These are phyloP conservation scores for Tenthredo mesomela DNA, from an alignment of 2,888 invertebrate species.

Conservation along the genomic window DNA sequence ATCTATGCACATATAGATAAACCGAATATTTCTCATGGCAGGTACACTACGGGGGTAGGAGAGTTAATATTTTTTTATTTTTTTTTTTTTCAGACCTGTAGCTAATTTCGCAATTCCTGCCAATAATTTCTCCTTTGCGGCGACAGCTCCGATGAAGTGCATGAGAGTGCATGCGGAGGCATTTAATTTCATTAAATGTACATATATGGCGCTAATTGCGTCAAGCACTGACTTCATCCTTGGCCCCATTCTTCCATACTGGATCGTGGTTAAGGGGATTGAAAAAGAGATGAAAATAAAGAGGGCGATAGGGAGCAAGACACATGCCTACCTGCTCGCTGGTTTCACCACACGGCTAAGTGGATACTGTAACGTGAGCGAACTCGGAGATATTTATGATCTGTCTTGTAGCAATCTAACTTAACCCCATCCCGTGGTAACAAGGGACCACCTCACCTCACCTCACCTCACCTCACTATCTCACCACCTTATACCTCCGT, in stretches of 20 bases:
- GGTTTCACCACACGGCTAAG: slow-evolving; percentile 46
- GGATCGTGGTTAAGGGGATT: neutral
- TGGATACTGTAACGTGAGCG: slow-evolving; percentile 49
- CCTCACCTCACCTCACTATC: slow-evolving; percentile 46
- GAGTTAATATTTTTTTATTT: neutral
- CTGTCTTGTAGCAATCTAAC: slow-evolving; percentile 66
- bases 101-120: neutral
- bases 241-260: slow-evolving; percentile 1
- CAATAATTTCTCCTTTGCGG: slow-evolving; percentile 17
- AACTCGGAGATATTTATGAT: slow-evolving; percentile 64
- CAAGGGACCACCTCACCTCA: slow-evolving; percentile 48
- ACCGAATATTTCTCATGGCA: neutral
- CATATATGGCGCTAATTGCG: slow-evolving; percentile 1
- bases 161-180: neutral
- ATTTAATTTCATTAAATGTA: slow-evolving; percentile 40
- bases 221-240: slow-evolving; percentile 8
- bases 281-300: neutral
- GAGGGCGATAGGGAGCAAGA: neutral
- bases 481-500: slow-evolving; percentile 47
- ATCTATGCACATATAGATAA: neutral
- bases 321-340: slow-evolving; percentile 9
- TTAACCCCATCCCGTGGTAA: slow-evolving; percentile 60
- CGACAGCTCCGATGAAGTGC: neutral
- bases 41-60: neutral
- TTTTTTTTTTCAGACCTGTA: neutral